A percentile compares a stretch with the other conserved stretches of the same genome.
Conservation (phyloP, 2,797 vertebrate species). For the Chanos chanos region DNA sequence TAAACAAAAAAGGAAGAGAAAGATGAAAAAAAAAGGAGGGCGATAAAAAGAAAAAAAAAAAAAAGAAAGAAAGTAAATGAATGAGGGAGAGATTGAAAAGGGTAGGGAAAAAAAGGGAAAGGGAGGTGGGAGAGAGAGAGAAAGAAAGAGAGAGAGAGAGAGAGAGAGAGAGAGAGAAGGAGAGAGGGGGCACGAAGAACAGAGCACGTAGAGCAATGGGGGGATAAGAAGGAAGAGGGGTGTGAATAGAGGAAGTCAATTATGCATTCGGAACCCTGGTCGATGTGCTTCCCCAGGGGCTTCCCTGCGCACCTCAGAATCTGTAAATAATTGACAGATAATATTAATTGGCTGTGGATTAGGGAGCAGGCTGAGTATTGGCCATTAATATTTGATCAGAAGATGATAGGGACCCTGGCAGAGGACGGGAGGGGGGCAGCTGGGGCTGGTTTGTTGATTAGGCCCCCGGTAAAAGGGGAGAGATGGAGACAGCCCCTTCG, state of each 20-base stretch:
- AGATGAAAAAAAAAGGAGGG: slow-evolving; percentile 49
- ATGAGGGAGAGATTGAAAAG: slow-evolving; percentile 37
- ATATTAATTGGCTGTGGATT: slow-evolving; percentile 99
- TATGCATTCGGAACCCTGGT: slow-evolving; percentile 98
- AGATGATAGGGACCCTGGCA: slow-evolving; percentile 98
- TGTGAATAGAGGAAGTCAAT: slow-evolving; percentile 86
- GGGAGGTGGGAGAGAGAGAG: background rate
- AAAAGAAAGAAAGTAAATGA: slow-evolving; percentile 56
- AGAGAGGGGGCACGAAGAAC: background rate
- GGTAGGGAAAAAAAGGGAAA: slow-evolving; percentile 4
- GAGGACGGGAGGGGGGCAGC: slow-evolving; percentile 94
- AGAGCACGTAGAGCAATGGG: background rate
- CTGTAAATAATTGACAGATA: slow-evolving; percentile 99
- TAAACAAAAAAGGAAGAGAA: slow-evolving; percentile 64
- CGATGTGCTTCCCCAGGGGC: slow-evolving; percentile 94
- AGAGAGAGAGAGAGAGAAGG: background rate
- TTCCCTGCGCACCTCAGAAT: slow-evolving; percentile 98
- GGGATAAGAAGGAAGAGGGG: background rate
- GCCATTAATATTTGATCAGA: slow-evolving; percentile 99
- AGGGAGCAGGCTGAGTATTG: slow-evolving; percentile 99
- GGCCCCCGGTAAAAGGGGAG: slow-evolving; percentile 80
- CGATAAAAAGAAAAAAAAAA: slow-evolving; percentile 50
- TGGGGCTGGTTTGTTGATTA: slow-evolving; percentile 95
- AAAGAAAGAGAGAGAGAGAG: background rate
- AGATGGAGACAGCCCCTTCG: slow-evolving; percentile 61